These are phyloP conservation scores for Samia ricini DNA, from an alignment of 1,140 invertebrate genomes.

Conservation along the genomic window DNA sequence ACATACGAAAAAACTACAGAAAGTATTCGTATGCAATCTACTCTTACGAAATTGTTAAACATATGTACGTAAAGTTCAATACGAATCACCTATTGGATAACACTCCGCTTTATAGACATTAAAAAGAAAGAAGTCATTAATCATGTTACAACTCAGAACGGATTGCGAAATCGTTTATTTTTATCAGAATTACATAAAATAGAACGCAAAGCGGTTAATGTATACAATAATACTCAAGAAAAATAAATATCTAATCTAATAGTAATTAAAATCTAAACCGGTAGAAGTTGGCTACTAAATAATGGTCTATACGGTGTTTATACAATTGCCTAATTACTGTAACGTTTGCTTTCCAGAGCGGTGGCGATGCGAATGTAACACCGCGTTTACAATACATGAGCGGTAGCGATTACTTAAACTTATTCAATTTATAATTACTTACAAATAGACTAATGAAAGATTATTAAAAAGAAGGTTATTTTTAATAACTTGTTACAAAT, in stretches of 20 bases:
- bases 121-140: slow-evolving; percentile 20
- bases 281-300: slow-evolving; percentile 35
- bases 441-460: neutral
- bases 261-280: slow-evolving; percentile 41
- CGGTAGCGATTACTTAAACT: slow-evolving; percentile 8
- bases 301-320: slow-evolving; percentile 40
- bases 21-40: neutral
- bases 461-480: neutral
- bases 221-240: slow-evolving; percentile 24
- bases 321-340: slow-evolving; percentile 48
- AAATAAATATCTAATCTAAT: slow-evolving; percentile 36
- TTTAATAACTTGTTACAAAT: neutral
- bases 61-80: neutral
- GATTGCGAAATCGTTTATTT: slow-evolving; percentile 24
- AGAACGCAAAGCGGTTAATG: slow-evolving; percentile 19
- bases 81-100: slow-evolving; percentile 14
- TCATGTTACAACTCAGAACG: slow-evolving; percentile 15
- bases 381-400: slow-evolving; percentile 2
- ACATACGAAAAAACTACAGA: neutral
- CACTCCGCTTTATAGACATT: slow-evolving; percentile 3
- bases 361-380: slow-evolving; percentile 28
- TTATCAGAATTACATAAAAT: slow-evolving; percentile 30
- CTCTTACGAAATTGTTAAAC: neutral
- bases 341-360: slow-evolving; percentile 35
- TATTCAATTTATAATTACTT: neutral